These are phyloP conservation scores for Gymnogyps californianus DNA, from an alignment of 2,113 vertebrate genomes.

Conservation along the genomic window DNA sequence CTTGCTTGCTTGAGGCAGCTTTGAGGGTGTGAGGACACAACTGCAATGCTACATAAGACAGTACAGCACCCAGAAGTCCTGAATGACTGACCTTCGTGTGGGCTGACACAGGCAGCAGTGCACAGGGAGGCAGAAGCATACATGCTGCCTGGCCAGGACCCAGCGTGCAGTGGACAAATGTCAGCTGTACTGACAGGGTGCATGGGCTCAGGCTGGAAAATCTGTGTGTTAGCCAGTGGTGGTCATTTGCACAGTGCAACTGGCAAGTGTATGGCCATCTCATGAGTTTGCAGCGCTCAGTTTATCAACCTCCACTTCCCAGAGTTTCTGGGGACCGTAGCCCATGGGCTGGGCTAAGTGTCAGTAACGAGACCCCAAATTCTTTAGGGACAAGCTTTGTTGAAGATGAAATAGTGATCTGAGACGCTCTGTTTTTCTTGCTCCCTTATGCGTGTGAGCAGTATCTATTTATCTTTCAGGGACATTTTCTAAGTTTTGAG, in stretches of 20 bases:
- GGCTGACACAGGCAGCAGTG: background rate
- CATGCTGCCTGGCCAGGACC: background rate
- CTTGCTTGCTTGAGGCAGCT: background rate
- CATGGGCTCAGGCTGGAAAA: background rate
- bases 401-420: background rate
- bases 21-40: background rate
- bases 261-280: background rate
- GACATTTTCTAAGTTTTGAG: background rate
- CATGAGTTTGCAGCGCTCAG: background rate
- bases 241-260: too few species aligned
- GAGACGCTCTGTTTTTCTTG: background rate
- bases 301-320: background rate
- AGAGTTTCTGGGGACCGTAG: background rate
- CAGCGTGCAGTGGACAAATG: fast-evolving
- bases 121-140: background rate
- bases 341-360: fast-evolving
- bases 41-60: background rate
- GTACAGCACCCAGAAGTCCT: background rate
- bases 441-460: background rate
- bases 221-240: background rate
- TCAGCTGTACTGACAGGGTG: background rate
- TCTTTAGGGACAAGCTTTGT: background rate
- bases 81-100: background rate
- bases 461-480: background rate
- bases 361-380: background rate